A percentile compares a stretch with the other conserved stretches of the same genome.
phyloP scores from a whole-genome alignment of 2,888 invertebrate genomes.

The Drosophila nigricruria region DNA sequence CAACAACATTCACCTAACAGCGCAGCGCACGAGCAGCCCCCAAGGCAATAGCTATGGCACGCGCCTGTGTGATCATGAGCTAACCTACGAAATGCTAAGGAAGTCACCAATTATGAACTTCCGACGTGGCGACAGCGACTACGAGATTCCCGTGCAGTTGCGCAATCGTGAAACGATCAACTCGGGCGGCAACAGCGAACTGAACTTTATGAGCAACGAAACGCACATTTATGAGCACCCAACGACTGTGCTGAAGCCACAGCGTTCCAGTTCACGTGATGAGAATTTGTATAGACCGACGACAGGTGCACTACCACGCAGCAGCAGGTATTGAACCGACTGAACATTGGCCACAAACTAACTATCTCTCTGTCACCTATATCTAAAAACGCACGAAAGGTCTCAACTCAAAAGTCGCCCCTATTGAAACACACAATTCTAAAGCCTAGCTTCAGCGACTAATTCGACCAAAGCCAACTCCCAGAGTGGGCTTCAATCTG shows the following conservation, averaged over 20 bases:
- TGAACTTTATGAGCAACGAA: slow-evolving; percentile 84
- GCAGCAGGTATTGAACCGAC: slow-evolving; percentile 83
- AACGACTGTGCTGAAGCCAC: slow-evolving; percentile 75
- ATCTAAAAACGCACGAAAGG: slow-evolving; percentile 40
- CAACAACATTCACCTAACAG: slow-evolving; percentile 73
- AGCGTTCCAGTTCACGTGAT: slow-evolving; percentile 76
- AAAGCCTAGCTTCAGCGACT: slow-evolving; percentile 48
- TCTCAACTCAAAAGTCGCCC: slow-evolving; percentile 33
- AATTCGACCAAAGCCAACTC: slow-evolving; percentile 55
- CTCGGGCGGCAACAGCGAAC: slow-evolving; percentile 83
- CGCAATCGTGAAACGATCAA: slow-evolving; percentile 84
- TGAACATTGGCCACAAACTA: neutral
- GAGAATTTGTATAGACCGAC: slow-evolving; percentile 78
- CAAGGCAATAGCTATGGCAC: slow-evolving; percentile 84
- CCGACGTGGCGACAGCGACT: slow-evolving; percentile 81
- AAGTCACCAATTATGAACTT: slow-evolving; percentile 85
- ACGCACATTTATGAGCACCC: slow-evolving; percentile 83
- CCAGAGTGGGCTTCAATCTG: slow-evolving; percentile 36
- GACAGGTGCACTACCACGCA: slow-evolving; percentile 58
- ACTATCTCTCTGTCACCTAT: slow-evolving; percentile 17
- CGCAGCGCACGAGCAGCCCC: slow-evolving; percentile 82
- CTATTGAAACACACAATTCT: slow-evolving; percentile 32
- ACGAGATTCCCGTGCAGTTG: slow-evolving; percentile 77
- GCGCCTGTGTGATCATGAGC: slow-evolving; percentile 84
- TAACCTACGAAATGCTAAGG: slow-evolving; percentile 84